Base-by-base conservation (phyloP, 2,797 vertebrate species). In the Esox lucius region DNA sequence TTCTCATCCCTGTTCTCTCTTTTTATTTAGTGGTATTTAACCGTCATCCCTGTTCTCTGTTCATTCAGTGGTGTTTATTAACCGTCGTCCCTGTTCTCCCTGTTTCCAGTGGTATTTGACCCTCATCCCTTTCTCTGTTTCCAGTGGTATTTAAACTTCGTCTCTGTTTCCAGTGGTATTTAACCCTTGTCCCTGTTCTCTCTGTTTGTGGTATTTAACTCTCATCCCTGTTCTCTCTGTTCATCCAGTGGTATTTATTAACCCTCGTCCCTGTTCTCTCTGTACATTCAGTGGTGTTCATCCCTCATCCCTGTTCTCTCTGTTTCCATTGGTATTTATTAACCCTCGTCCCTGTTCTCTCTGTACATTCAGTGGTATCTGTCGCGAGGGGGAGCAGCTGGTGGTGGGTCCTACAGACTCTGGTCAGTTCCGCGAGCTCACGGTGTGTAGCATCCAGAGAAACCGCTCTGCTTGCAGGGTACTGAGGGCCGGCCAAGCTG, bases 401-500 rank as follows among this genome's bases (percentile, higher is more conserved):
- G 96, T 97, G 42, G 97, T 99, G 3, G 98, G 98, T 62, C 98
- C 98, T 72, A 98, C 96, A 0, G 97, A 98, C 0, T 94, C 90
- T 0, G 97, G 98, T 42, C 90, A 94, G 79, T 99, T 99, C 91
- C 93, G 96, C 77, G 93, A 94, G 72, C 87, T 99, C 88, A 95
- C 91, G 15, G 93, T 99, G 0, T 96, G 95, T 88, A 99, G 97
- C 80, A 99, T 99, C 87, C 98, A 99, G 78, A 95, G 98, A 78
- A 99, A 99, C 87, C 97, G 98, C 78, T 97, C 97, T 0, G 95
- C 94, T 0, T 99, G 98, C 82, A 93, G 98, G 0, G 97, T 99
- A 33, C 96, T 99, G 70, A 91, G 94, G 64, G 98, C 98, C 0
- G 97, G 98, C 51, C 98, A 99, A 91, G 98, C 98, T 4, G 98